Base-by-base conservation (phyloP, 2,113 vertebrate species). In the Loxodonta africana region DNA sequence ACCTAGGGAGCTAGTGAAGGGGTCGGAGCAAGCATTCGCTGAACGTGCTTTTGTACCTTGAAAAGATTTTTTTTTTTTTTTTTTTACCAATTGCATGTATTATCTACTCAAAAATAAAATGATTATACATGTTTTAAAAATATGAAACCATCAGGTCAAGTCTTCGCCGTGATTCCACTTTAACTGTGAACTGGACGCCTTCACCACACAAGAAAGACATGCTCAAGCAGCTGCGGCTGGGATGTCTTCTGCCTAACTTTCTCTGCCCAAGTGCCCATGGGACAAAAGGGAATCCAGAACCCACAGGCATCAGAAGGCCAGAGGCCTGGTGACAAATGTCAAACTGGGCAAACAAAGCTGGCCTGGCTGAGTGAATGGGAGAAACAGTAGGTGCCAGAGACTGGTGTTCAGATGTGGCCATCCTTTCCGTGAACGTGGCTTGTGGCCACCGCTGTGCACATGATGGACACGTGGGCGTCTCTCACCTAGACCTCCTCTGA, bases 171-270 rank as follows among this genome's bases (percentile, higher is more conserved):
- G 26, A n/a, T 41, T 33, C 48, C 26, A 44, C n/a, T 44, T 57
- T 48, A 41, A 26, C 14, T 8, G 53, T 17, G 37, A 62, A 21
- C 53, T 53, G 67, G 69, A 48, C 8, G 0, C 69, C 60, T 60
- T 63, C 8, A 17, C 37, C 4, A 9, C 12, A 37, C 33, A 20
- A 69, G 44, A 60, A 18, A 0, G 9, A 53, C 3, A 17, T 1
- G 0, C 28, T 33, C 5, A 1, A 0, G 80, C 25, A 20, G 30
- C 95, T 25, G 14, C 0, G 2, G 2, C n/a, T 1, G 9, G 11
- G 76, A 65, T 0, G 3, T 8, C 69, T 30, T 46, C 46, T 41
- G 6, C 2, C 5, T 77, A 51, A 62, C 44, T 67, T 71, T 67
- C 26, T 67, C 30, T 15, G 83, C 87, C 71, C 23, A 28, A 20